Evolutionary conservation across 1,140 invertebrate genomes (phyloP).

Genomic region (Colletes gigas): DNA sequence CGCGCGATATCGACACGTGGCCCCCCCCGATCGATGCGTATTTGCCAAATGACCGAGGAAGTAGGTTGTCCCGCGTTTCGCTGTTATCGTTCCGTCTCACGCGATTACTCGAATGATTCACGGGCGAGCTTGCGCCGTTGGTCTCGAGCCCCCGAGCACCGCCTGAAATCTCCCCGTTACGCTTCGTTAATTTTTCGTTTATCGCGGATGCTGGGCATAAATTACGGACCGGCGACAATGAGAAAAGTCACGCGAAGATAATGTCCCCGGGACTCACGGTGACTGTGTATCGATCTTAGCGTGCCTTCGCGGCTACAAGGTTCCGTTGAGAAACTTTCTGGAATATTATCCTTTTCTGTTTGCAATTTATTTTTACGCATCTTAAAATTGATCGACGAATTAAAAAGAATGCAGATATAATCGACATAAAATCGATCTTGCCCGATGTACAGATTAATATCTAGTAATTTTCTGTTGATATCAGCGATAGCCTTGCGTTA

Average conservation of each 20-base stretch:
- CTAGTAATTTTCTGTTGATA: no score
- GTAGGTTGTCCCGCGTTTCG: background rate
- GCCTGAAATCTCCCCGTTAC: conserved; percentile 15
- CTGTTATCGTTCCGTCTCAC: background rate
- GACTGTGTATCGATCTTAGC: background rate
- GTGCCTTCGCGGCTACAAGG: no score
- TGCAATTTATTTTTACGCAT: no score
- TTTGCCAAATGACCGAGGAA: conserved; percentile 2
- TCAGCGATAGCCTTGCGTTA: no score
- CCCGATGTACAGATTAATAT: no score
- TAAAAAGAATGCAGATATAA: no score
- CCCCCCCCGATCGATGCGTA: conserved; percentile 6
- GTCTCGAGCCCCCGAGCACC: background rate
- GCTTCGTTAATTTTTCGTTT: conserved; percentile 38
- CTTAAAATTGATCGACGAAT: no score
- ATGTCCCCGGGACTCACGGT: background rate
- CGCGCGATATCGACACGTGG: conserved; percentile 18
- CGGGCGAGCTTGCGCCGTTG: background rate
- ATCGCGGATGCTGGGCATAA: conserved; percentile 38
- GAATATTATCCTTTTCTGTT: no score
- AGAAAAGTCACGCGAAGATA: conserved; percentile 12
- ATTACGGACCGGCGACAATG: conserved; percentile 32
- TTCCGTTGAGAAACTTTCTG: no score
- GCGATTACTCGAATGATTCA: background rate
- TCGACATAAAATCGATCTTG: no score